Conservation (phyloP, 2,113 vertebrate genomes). For the Arenaria interpres region DNA sequence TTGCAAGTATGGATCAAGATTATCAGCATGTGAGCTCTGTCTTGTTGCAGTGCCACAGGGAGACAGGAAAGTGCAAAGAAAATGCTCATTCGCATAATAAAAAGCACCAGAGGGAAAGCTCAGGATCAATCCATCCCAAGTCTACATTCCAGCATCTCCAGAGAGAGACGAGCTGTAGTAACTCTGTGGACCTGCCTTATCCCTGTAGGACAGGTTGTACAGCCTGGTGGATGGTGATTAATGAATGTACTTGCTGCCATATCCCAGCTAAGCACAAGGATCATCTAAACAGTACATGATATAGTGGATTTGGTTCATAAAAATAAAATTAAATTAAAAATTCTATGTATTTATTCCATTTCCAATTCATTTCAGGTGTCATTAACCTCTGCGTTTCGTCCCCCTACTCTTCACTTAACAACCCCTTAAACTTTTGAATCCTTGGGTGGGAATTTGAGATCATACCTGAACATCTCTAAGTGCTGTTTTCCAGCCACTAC, state of each 20-base stretch:
- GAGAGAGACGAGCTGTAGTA: neutral
- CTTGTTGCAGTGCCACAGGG: neutral
- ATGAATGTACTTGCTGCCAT: neutral
- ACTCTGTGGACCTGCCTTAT: neutral
- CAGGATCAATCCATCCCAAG: neutral
- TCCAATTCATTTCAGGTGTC: neutral
- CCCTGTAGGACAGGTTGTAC: neutral
- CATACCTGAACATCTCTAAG: slow-evolving; percentile 1
- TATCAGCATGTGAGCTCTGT: neutral
- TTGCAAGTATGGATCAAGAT: neutral
- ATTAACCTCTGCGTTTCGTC: neutral
- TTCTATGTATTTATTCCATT: neutral
- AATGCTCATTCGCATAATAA: neutral
- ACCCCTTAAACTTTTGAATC: neutral
- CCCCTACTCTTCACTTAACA: neutral
- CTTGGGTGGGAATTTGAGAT: neutral
- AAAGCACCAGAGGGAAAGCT: neutral
- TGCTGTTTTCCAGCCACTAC: slow-evolving; percentile 2
- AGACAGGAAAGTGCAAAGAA: neutral
- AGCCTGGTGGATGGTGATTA: neutral
- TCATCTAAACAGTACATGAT: neutral
- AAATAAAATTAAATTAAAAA: neutral
- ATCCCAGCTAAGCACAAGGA: neutral
- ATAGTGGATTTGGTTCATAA: neutral
- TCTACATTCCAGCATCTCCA: neutral